Percentiles rank a stretch among this genome's conserved stretches.
phyloP scores from a whole-genome alignment of 2,113 vertebrate genomes.

The Dipodomys ordii region DNA sequence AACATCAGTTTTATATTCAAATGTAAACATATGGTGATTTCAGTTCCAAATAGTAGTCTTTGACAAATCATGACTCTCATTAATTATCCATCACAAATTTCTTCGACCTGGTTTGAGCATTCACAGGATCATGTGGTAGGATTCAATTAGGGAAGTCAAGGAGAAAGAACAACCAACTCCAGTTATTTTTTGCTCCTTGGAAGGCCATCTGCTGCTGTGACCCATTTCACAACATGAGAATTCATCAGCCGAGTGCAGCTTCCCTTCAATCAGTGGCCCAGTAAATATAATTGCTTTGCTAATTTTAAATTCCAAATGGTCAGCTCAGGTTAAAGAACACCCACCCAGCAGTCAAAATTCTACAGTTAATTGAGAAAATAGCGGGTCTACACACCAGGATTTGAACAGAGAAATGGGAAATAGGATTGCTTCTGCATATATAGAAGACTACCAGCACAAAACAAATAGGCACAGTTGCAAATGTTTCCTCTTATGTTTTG shows the following conservation, averaged over 20 bases:
- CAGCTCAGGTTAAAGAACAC: conserved; percentile 77
- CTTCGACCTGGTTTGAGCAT: conserved; percentile 76
- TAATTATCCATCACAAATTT: conserved; percentile 69
- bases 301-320: conserved; percentile 85
- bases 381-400: conserved; percentile 29
- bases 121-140: conserved; percentile 55
- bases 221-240: conserved; percentile 85
- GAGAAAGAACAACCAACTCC: conserved; percentile 75
- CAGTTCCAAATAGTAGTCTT: conserved; percentile 61
- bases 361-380: conserved; percentile 57
- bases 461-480: background rate
- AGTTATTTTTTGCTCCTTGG: conserved; percentile 77
- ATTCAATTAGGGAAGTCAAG: conserved; percentile 77
- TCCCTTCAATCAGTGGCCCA: conserved; percentile 80
- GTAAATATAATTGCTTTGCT: conserved; percentile 85
- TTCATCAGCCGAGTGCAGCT: conserved; percentile 79
- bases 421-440: conserved; percentile 11
- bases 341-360: conserved; percentile 66
- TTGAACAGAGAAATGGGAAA: conserved; percentile 68
- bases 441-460: background rate
- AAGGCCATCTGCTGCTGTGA: conserved; percentile 85
- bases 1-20: background rate
- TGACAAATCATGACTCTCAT: conserved; percentile 72
- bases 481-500: background rate
- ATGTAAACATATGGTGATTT: background rate